Percentiles rank a stretch among this genome's conserved stretches.
Conservation (phyloP, 2,113 vertebrate genomes). For the Crotalus tigris region DNA sequence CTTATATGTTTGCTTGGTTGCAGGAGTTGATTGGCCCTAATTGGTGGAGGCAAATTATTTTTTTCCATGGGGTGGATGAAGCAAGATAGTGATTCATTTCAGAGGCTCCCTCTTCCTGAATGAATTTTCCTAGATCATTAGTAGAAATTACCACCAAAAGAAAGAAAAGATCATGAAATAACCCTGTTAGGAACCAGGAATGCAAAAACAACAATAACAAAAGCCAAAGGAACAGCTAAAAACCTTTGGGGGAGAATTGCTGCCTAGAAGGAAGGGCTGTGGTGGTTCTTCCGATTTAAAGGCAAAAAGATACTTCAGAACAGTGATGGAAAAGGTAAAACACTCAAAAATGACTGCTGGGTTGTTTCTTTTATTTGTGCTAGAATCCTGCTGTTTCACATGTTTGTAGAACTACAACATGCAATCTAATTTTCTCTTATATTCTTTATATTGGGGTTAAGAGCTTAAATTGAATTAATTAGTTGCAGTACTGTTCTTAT, state of each 20-base stretch:
- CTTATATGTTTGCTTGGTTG: not conserved
- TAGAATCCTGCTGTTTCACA: not conserved
- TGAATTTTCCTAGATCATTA: not conserved
- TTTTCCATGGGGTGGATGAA: not conserved
- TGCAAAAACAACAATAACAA: not conserved
- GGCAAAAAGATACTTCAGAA: not conserved
- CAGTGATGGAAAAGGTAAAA: not conserved
- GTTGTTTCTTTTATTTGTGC: not conserved
- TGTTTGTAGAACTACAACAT: not conserved
- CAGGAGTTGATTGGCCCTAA: not conserved
- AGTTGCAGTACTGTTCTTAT: not conserved
- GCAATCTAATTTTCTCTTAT: not conserved
- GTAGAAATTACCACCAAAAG: not conserved
- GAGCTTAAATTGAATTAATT: not conserved
- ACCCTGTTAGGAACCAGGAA: not conserved
- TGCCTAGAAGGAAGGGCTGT: not conserved
- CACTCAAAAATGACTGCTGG: not conserved
- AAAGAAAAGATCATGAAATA: not conserved
- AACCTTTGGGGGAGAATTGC: not conserved
- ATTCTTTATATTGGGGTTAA: not conserved
- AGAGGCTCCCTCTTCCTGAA: not conserved
- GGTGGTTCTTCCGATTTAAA: not conserved
- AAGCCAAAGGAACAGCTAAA: not conserved
- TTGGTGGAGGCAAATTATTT: not conserved
- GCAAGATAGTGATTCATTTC: not conserved